Conservation (phyloP, 2,888 invertebrate species). For the Eudasyphora cyanicolor region DNA sequence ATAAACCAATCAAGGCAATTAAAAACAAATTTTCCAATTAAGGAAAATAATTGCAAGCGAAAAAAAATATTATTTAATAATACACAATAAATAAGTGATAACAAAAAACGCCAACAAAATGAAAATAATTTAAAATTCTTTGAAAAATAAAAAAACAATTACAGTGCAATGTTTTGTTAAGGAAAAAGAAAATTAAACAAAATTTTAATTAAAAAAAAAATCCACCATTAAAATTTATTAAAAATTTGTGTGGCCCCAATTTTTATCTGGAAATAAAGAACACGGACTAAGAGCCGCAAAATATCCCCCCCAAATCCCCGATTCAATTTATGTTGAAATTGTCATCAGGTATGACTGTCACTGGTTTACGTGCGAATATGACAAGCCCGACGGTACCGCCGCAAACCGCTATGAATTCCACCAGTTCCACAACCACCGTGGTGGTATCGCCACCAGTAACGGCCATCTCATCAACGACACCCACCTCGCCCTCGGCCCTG, state of each 20-base stretch:
- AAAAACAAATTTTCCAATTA: constrained; percentile 70
- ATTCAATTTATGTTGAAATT: constrained; percentile 78
- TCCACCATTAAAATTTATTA: background rate
- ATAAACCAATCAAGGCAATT: constrained; percentile 70
- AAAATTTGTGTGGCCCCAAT: background rate
- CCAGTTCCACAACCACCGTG: constrained; percentile 67
- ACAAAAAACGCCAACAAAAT: constrained; percentile 47
- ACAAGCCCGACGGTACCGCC: constrained; percentile 83
- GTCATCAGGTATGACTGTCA: constrained; percentile 82
- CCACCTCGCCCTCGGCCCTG: constrained; percentile 76
- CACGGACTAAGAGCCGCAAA: background rate
- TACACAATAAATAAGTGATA: constrained; percentile 66
- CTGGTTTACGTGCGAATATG: constrained; percentile 84
- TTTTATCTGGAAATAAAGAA: background rate
- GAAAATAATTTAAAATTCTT: constrained; percentile 14
- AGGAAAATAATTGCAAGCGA: constrained; percentile 37
- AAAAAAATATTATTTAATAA: constrained; percentile 19
- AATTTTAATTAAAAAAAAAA: constrained; percentile 5
- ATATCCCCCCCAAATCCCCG: background rate
- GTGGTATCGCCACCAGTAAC: constrained; percentile 62
- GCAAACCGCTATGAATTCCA: constrained; percentile 73
- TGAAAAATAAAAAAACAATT: constrained; percentile 25
- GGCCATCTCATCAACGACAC: constrained; percentile 60
- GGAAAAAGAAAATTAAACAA: constrained; percentile 22
- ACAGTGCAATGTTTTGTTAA: constrained; percentile 23